Conservation (phyloP, 1,140 invertebrate genomes). For the Propsilocerus akamusi region DNA sequence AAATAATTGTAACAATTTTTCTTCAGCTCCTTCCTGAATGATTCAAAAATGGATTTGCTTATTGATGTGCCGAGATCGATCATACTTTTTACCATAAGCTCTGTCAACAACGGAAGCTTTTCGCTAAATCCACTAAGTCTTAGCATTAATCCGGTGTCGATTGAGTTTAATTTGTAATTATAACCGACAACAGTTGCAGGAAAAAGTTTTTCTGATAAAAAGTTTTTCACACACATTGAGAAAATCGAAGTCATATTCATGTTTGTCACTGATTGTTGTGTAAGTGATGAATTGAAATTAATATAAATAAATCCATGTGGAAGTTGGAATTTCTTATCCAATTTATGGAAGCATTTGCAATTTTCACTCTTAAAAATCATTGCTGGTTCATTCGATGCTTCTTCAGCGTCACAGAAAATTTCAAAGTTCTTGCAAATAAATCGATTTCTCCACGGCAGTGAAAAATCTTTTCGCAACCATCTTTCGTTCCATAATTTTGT, state of each 20-base stretch:
- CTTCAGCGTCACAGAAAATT: slow-evolving; percentile 26
- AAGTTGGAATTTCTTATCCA: slow-evolving; percentile 58
- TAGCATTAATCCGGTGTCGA: not conserved
- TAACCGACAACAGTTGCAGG: not conserved
- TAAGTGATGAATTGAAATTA: slow-evolving; percentile 44
- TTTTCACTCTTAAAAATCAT: slow-evolving; percentile 34
- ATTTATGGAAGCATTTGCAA: slow-evolving; percentile 60
- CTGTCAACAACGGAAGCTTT: not conserved
- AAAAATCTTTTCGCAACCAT: slow-evolving; percentile 26
- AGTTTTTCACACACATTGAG: not conserved
- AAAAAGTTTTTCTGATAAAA: not conserved
- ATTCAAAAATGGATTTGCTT: slow-evolving; percentile 38
- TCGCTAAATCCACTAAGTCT: not conserved
- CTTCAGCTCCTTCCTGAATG: slow-evolving; percentile 42
- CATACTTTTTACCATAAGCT: not conserved
- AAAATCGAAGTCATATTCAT: not conserved
- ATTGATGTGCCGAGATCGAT: slow-evolving; percentile 28
- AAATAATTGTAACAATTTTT: slow-evolving; percentile 54
- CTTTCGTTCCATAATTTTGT: not conserved
- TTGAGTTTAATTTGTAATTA: not conserved
- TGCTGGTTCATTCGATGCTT: slow-evolving; percentile 8
- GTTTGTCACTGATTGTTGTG: slow-evolving; percentile 31
- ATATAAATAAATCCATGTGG: slow-evolving; percentile 54
- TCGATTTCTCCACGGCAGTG: slow-evolving; percentile 58
- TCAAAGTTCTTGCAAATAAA: slow-evolving; percentile 71